Evolutionary conservation across 1,140 invertebrate species (phyloP).

Genomic region (Papilio polyxenes): DNA sequence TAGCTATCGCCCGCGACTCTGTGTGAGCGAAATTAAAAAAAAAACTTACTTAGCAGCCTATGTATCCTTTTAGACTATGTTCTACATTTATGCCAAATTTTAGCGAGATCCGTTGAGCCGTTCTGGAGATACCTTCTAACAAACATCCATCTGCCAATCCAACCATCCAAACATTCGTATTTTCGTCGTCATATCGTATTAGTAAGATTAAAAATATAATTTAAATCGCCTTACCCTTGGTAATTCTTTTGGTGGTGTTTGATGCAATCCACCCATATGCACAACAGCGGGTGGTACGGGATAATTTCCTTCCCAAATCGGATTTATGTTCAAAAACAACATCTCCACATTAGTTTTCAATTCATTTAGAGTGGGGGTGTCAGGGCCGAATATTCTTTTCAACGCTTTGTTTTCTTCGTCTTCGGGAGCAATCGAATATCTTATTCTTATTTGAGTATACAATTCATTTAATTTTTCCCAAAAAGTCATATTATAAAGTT

Average conservation of each 20-base stretch:
- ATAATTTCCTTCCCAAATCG: constrained; percentile 67
- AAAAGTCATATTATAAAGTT: constrained; percentile 45
- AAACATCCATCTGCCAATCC: no score
- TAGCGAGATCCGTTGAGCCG: no score
- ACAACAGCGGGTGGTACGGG: constrained; percentile 74
- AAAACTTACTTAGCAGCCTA: no score
- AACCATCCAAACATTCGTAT: no score
- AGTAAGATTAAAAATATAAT: no score
- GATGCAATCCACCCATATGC: constrained; percentile 76
- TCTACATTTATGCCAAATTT: no score
- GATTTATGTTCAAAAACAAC: constrained; percentile 80
- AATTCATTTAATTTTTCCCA: constrained; percentile 45
- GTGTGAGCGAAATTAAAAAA: no score
- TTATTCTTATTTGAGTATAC: constrained; percentile 46
- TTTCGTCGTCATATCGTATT: no score
- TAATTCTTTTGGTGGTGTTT: constrained; percentile 57
- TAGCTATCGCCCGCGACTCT: no score
- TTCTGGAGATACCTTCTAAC: no score
- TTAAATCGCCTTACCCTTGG: constrained; percentile 46
- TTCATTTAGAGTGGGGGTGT: constrained; percentile 62
- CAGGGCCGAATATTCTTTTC: constrained; percentile 66
- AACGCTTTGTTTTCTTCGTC: constrained; percentile 66
- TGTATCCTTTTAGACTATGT: no score
- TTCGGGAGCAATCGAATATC: constrained; percentile 55
- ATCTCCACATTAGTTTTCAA: constrained; percentile 78